A percentile compares a stretch with the other conserved stretches of the same genome.
Evolutionary conservation across 2,888 invertebrate species (phyloP).

Genomic region (Xanthia icteritia): DNA sequence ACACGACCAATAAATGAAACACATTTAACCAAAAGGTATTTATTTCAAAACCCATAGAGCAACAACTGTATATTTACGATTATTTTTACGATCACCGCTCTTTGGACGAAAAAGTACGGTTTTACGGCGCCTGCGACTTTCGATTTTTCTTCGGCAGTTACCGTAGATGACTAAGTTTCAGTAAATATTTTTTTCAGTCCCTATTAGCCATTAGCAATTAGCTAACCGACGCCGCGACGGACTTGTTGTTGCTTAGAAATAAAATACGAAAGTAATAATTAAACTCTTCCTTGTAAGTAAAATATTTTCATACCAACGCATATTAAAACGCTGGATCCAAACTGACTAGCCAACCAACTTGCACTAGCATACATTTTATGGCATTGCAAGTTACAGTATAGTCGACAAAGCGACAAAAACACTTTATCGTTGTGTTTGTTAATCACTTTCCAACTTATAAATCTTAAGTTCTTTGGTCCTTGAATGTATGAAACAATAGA

Average conservation of each 20-base stretch:
- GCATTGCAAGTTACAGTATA: background rate
- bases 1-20: slow-evolving; percentile 52
- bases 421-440: slow-evolving; percentile 3
- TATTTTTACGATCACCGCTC: slow-evolving; percentile 68
- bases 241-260: background rate
- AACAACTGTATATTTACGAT: slow-evolving; percentile 70
- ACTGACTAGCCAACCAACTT: background rate
- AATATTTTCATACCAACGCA: background rate
- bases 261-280: background rate
- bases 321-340: background rate
- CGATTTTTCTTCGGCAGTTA: slow-evolving; percentile 23
- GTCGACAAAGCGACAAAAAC: background rate
- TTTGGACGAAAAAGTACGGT: slow-evolving; percentile 54
- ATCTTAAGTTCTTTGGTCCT: slow-evolving; percentile 13
- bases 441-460: slow-evolving; percentile 46
- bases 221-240: too few relatives aligned
- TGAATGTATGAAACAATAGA: slow-evolving; percentile 36
- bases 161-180: slow-evolving; percentile 9
- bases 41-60: slow-evolving; percentile 64
- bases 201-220: too few relatives aligned
- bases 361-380: slow-evolving; percentile 18
- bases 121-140: slow-evolving; percentile 12
- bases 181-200: too few relatives aligned
- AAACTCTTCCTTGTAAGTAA: background rate
- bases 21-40: slow-evolving; percentile 58